Percentiles rank a stretch among this genome's conserved stretches.
Evolutionary conservation across 2,888 invertebrate genomes (phyloP).

Genomic region (Auanema sp.): DNA sequence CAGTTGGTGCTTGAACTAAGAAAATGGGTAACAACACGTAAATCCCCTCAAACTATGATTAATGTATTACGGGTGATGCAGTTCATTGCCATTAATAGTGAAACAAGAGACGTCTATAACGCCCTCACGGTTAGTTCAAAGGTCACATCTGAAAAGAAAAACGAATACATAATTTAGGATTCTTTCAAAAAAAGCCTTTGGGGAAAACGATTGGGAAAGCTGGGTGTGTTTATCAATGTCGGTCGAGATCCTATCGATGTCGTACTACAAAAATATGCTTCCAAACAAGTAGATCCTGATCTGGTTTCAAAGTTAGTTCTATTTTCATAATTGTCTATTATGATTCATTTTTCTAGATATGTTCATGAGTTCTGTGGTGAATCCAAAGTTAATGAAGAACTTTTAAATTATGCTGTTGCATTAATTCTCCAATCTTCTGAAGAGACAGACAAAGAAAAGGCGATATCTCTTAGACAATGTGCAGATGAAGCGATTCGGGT

Average conservation of each 20-base stretch:
- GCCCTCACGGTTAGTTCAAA: not conserved
- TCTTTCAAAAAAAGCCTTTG: conserved; percentile 4
- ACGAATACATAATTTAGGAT: conserved; percentile 7
- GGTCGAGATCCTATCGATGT: not conserved
- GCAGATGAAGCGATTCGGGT: conserved; percentile 13
- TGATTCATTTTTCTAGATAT: conserved; percentile 8
- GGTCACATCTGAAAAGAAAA: not conserved
- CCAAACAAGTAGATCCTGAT: conserved; percentile 9
- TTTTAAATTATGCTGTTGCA: conserved; percentile 15
- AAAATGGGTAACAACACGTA: not conserved
- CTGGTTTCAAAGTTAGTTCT: conserved; percentile 21
- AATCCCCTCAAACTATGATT: conserved; percentile 23
- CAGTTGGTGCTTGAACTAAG: conserved; percentile 10
- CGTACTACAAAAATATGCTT: conserved; percentile 14
- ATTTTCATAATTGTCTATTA: not conserved
- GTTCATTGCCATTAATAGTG: conserved; percentile 13
- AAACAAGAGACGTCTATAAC: not conserved
- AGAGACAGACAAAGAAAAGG: not conserved
- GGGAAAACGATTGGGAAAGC: conserved; percentile 20
- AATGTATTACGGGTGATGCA: conserved; percentile 31
- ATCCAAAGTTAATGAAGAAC: conserved; percentile 1
- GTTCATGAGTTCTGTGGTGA: conserved; percentile 2
- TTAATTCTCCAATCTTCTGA: conserved; percentile 10
- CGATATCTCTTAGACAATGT: not conserved
- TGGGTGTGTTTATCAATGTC: conserved; percentile 7